Conservation (phyloP, 1,140 invertebrate species). For the Bombus superbus region DNA sequence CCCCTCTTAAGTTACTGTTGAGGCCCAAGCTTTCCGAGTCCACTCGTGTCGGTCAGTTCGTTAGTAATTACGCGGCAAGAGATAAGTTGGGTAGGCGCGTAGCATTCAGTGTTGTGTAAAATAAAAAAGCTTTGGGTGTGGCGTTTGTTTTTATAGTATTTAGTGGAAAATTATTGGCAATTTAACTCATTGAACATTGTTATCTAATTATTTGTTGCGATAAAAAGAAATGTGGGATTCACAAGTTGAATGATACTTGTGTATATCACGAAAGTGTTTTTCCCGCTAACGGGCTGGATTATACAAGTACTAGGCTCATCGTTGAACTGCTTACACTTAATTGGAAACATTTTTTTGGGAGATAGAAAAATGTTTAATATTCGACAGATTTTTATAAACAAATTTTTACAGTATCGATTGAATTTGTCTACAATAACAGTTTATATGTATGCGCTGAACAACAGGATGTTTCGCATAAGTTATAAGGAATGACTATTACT, state of each 20-base stretch:
- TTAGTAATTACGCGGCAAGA: slow-evolving; percentile 53
- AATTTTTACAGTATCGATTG: background rate
- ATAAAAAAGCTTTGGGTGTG: slow-evolving; percentile 41
- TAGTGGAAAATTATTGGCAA: background rate
- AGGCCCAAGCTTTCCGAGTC: slow-evolving; percentile 52
- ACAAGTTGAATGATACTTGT: background rate
- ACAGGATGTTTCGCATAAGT: background rate
- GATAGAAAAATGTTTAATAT: background rate
- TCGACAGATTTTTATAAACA: background rate
- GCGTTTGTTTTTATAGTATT: slow-evolving; percentile 43
- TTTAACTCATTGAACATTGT: background rate
- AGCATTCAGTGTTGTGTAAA: slow-evolving; percentile 15
- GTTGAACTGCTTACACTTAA: background rate
- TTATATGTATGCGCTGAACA: no score
- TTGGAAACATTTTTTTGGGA: background rate
- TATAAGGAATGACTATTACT: background rate
- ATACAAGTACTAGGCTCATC: background rate
- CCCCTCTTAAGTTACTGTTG: slow-evolving; percentile 16
- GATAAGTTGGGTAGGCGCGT: slow-evolving; percentile 16
- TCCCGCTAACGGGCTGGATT: background rate
- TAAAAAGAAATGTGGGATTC: slow-evolving; percentile 4
- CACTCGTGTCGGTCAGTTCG: slow-evolving; percentile 59
- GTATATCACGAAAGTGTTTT: background rate
- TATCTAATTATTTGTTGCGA: background rate
- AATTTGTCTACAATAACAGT: background rate